A percentile compares a stretch with the other conserved stretches of the same genome.
These are phyloP conservation scores for Carcinoscorpius rotundicauda DNA, from an alignment of 1,140 invertebrate genomes.

Conservation along the genomic window DNA sequence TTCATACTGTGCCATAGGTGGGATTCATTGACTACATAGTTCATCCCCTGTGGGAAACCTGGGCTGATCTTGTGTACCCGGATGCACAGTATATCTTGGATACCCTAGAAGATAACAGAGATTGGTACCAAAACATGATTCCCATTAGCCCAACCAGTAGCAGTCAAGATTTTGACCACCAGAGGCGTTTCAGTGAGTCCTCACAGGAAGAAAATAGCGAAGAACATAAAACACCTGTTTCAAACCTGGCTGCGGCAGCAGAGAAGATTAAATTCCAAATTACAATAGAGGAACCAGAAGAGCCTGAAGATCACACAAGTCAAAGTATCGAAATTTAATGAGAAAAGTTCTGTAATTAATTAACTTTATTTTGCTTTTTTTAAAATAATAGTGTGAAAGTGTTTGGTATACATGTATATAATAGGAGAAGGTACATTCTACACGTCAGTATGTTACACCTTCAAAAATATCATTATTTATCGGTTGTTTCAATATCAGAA, in stretches of 20 bases:
- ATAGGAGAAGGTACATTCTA: too few species aligned
- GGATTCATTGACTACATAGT: conserved; percentile 99
- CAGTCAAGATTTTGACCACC: background rate
- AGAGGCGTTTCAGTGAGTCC: background rate
- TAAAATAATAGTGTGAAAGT: too few species aligned
- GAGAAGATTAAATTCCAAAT: conserved; percentile 44
- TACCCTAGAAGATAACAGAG: conserved; percentile 92
- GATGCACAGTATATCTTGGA: conserved; percentile 96
- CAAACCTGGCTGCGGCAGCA: conserved; percentile 37
- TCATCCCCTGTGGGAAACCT: conserved; percentile 98
- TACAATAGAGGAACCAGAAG: conserved; percentile 65
- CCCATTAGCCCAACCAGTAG: conserved; percentile 41
- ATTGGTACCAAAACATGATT: conserved; percentile 83
- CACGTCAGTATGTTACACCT: too few species aligned
- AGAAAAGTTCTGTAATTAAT: too few species aligned
- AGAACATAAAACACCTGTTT: background rate
- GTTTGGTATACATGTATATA: too few species aligned
- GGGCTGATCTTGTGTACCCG: conserved; percentile 98
- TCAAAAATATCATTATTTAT: too few species aligned
- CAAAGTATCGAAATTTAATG: too few species aligned
- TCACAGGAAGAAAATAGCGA: conserved; percentile 1
- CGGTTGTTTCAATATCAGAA: too few species aligned
- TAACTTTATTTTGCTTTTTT: too few species aligned
- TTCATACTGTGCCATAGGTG: conserved; percentile 44
- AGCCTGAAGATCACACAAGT: conserved; percentile 16